Evolutionary conservation across 2,888 invertebrate genomes (phyloP), one percentile per base, ranked within the genome.

Genomic region (Dynastes maya): DNA sequence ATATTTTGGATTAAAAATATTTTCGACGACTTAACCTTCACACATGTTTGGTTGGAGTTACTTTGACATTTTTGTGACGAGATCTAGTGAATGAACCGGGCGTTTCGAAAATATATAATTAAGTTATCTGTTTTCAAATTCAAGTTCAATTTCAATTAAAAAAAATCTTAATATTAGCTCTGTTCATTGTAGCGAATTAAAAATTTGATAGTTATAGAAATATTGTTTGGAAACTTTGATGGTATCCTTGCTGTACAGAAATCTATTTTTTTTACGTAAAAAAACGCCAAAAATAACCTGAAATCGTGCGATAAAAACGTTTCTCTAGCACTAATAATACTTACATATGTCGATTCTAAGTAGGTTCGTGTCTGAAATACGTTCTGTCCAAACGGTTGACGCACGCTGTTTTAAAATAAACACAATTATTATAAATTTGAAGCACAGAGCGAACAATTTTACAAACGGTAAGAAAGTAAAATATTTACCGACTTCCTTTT

Each of bases 321-420:
- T 51, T 40, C 27, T 55, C 29, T 71, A 55, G 29, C 32, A 29
- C 71, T 71, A 71, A 71, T 71, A 71, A 71, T 71, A 55, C 13
- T 55, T 5, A 70, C 32, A 1, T 8, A 13, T 32, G 13, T n/a
- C 16, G 16, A 16, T 55, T 16, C 55, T n/a, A n/a, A 6, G 55
- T 55, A 16, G n/a, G 55, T 55, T 16, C 16, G 55, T 55, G 55
- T 55, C 16, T 55, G 16, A 16, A n/a, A 55, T 45, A 45, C 27
- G 3, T 3, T 11, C 13, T 29, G 13, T 13, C 51, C 53, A 2
- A 55, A 71, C 53, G 53, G 55, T 71, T 71, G 71, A 65, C 65
- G 65, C 65, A 65, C 40, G 65, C 13, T 16, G 45, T 3, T 55
- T 16, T 55, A 55, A 55, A 55, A 55, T 55, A 55, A 55, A 55